Evolutionary conservation across 2,113 vertebrate genomes (phyloP), one percentile per base, ranked within the genome.

Genomic region (Hemibates koningsi): DNA sequence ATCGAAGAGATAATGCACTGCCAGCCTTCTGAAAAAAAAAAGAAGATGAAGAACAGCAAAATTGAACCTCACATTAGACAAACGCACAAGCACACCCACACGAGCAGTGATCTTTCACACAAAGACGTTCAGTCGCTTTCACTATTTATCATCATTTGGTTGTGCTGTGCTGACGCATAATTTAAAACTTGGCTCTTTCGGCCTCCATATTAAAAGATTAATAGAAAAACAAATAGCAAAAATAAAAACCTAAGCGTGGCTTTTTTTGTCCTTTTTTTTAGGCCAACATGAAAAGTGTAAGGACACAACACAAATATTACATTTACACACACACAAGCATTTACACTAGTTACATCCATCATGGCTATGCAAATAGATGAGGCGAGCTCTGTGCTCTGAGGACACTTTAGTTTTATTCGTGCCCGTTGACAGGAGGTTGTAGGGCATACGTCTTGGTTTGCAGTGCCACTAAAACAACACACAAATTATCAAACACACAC

Each of bases 101-200:
- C 68, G 12, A 80, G 43, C 12, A 52, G 71, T 27, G 59, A 85
- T 90, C 79, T 38, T 73, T 76, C 61, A 87, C 80, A 85, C 71
- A 76, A 50, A 93, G 66, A 80, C 81, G 36, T 76, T 81, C 63
- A 43, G 86, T 68, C 50, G 66, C 66, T 76, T 82, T 89, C 73
- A 71, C 87, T 82, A 79, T 92, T 90, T 83, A 88, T 94, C 93
- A 86, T 82, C 89, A 82, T 91, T 92, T 83, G 38, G n/a, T 76
- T 88, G 81, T 54, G 68, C 86, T 88, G 85, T 76, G 81, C 85
- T 63, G 78, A 59, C n/a, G 52, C 89, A 86, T 86, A 86, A 92
- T 90, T 88, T 82, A 80, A 34, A 84, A 68, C 73, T 38, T 68
- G 81, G 38, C 87, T 93, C 56, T 84, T 84, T 80, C 36, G 52